A percentile compares a stretch with the other conserved stretches of the same genome.
Conservation (phyloP, 2,888 invertebrate species). For the Esperia sulphurella region DNA sequence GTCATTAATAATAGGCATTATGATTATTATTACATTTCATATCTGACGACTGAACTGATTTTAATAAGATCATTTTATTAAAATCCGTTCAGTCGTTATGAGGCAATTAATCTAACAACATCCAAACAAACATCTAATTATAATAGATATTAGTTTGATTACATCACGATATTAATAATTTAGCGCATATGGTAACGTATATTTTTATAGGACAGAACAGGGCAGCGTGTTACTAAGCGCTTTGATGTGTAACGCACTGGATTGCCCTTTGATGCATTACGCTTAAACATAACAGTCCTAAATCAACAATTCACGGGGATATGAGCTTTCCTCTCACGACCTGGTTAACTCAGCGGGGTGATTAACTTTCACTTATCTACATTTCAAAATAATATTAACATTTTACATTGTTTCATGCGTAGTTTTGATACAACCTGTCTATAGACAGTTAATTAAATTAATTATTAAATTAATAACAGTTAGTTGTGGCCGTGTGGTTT, state of each 20-base stretch:
- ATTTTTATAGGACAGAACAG: neutral
- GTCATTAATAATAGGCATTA: too few species aligned
- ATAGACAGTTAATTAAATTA: too few species aligned
- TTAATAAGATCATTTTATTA: too few species aligned
- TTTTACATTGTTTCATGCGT: too few species aligned
- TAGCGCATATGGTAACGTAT: conserved; percentile 2
- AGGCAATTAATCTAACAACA: neutral
- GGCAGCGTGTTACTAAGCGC: neutral
- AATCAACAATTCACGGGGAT: neutral
- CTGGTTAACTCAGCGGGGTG: neutral
- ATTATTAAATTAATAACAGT: too few species aligned
- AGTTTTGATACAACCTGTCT: too few species aligned
- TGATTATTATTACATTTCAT: too few species aligned
- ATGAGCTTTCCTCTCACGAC: neutral
- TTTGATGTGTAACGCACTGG: neutral
- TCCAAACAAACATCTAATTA: neutral
- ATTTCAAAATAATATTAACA: too few species aligned
- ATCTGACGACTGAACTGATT: too few species aligned
- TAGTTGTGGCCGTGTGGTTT: too few species aligned
- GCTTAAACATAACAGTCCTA: neutral
- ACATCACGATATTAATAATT: conserved; percentile 9
- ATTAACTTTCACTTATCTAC: neutral
- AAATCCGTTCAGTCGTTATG: neutral
- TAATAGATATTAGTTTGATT: neutral
- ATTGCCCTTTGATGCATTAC: neutral